Base-by-base conservation (phyloP, 2,797 vertebrate genomes). In the Melanotaenia parkinsoni region DNA sequence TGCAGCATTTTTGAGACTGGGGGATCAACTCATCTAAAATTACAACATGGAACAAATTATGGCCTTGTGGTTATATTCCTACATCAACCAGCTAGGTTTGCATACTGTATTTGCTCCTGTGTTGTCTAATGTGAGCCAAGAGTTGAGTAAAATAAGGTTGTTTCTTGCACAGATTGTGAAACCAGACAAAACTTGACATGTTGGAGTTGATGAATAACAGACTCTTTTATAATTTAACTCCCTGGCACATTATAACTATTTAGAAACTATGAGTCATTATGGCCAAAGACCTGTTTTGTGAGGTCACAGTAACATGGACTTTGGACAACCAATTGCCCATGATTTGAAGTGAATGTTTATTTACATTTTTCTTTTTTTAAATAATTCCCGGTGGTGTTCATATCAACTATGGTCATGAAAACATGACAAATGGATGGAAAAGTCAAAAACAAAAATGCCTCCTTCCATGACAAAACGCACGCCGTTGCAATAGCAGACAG, bases 1-100 rank as follows among this genome's bases (percentile, higher is more conserved):
- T 65, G 37, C 30, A 37, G 65, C 13, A 50, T 47, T 76, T 75
- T 53, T 26, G 20, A 65, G 8, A 80, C 58, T 59, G 30, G 72
- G 62, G 20, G 37, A 33, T 58, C 35, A 58, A 8, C 28, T 67
- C 18, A 70, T 13, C 38, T 37, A 54, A 58, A 43, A 67, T 40
- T 38, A 60, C 51, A 50, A 20, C 18, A 20, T 45, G 7, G 5
- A 8, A 61, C 32, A 35, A 22, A 30, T 53, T 3, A 24, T 16
- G 6, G 2, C 43, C 12, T 28, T 22, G 57, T 12, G 38, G n/a
- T 33, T 18, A 4, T 26, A 40, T 14, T 0, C 45, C 40, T 20
- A 4, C 30, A 28, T 3, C 8, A 68, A 20, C 13, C 22, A 0
- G 7, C 45, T 11, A 32, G 13, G n/a, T 12, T 14, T 30, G 6